Base-by-base conservation (phyloP, 2,888 invertebrate genomes). In the Drosophila fulvimacula region DNA sequence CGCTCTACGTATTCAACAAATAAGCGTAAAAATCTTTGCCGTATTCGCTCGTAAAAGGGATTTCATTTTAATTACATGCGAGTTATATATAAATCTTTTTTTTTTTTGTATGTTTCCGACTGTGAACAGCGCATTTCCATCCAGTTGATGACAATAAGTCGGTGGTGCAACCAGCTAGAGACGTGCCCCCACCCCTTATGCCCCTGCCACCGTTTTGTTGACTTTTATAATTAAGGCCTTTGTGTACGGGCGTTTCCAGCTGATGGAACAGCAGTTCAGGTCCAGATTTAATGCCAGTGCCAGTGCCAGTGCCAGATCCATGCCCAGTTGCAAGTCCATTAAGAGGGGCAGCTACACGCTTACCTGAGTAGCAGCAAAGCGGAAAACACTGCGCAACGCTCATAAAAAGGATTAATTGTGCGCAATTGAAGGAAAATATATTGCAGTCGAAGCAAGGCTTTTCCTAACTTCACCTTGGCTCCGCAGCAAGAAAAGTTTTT, bases 371-470 rank as follows among this genome's bases (percentile, higher is more conserved):
- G 27, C 46, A 41, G 52, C 52, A 41, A 58, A 62, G 38, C 42
- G 19, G 42, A 44, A 52, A 48, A 41, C 46, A 48, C 46, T 48
- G 41, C 41, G 30, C 21, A 39, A 13, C 17, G 69, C 75, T 75
- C 89, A 84, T 90, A 90, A 90, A 90, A 90, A 86, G 90, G 88
- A 90, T 89, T 90, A 90, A 90, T 90, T 89, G 90, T 83, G 89
- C 90, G 89, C 90, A 90, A 90, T 89, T 89, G 89, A 90, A 90
- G 89, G 89, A 89, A 85, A 90, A 89, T 89, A 85, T 90, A 89
- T 88, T 85, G 62, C 78, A 44, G 51, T 42, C 13, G 61, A 39
- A 44, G 41, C 13, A 73, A 42, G 49, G 36, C 13, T 66, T 51
- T 53, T 36, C 64, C 76, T 34, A 76, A 68, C 63, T 76, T 27